A percentile compares a stretch with the other conserved stretches of the same genome.
Evolutionary conservation across 2,888 invertebrate genomes (phyloP).

Genomic region (Mythimna vitellina): DNA sequence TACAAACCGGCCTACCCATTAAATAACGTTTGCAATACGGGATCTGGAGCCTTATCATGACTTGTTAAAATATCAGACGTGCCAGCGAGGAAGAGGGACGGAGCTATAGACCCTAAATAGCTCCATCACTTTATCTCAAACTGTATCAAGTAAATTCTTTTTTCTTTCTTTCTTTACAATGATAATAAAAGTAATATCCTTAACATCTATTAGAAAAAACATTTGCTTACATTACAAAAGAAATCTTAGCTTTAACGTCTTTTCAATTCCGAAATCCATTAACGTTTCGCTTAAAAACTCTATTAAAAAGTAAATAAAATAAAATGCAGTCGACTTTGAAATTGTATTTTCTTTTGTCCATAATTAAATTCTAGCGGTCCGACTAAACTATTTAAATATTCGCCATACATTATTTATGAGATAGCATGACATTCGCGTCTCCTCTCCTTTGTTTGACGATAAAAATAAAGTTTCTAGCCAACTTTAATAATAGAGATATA

Average conservation of each 20-base stretch:
- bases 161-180: no score
- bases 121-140: no score
- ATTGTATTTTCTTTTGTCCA: slow-evolving; percentile 40
- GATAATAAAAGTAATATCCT: background rate
- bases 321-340: slow-evolving; percentile 26
- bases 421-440: slow-evolving; percentile 25
- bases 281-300: slow-evolving; percentile 22
- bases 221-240: slow-evolving; percentile 16
- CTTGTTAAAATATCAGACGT: no score
- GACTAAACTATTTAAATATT: slow-evolving; percentile 50
- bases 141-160: no score
- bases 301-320: slow-evolving; percentile 31
- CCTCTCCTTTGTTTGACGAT: slow-evolving; percentile 22
- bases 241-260: slow-evolving; percentile 8
- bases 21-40: background rate
- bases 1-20: no score
- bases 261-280: slow-evolving; percentile 33
- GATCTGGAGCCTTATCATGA: no score
- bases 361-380: slow-evolving; percentile 41
- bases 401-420: slow-evolving; percentile 57
- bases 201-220: slow-evolving; percentile 16
- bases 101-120: no score
- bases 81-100: no score
- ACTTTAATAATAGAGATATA: slow-evolving; percentile 10
- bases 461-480: slow-evolving; percentile 26